These are phyloP conservation scores for Lagorchestes hirsutus DNA, from an alignment of 2,797 vertebrate species.

Conservation along the genomic window DNA sequence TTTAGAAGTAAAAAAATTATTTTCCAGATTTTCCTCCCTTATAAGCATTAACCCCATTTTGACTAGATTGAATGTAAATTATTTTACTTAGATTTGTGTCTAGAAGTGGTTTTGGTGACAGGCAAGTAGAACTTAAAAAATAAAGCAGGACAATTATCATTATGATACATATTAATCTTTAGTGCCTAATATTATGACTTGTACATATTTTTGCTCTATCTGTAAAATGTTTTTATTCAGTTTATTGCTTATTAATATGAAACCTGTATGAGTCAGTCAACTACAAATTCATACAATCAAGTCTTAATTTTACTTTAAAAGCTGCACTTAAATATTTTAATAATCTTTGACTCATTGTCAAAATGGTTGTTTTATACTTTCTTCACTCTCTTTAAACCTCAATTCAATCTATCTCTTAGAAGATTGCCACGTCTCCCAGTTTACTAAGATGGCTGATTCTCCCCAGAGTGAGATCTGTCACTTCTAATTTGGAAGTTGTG, in stretches of 20 bases:
- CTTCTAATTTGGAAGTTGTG: not conserved
- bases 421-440: not conserved
- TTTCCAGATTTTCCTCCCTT: conserved; percentile 67
- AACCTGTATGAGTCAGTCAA: not conserved
- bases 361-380: not conserved
- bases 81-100: conserved; percentile 74
- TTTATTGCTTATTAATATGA: not conserved
- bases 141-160: conserved; percentile 11
- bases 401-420: not conserved
- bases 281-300: not conserved
- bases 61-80: conserved; percentile 62
- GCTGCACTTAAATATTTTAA: not conserved
- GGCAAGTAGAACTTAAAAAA: not conserved
- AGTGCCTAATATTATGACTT: conserved; percentile 8
- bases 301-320: not conserved
- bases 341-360: not conserved
- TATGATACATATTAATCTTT: conserved; percentile 26
- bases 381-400: not conserved
- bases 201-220: conserved; percentile 6
- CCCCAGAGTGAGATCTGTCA: too few relatives aligned
- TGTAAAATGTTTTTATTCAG: conserved; percentile 24
- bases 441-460: not conserved
- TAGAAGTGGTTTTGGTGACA: conserved; percentile 80
- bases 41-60: conserved; percentile 64
- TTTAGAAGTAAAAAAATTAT: conserved; percentile 57